These are phyloP conservation scores for Hyperopisus bebe DNA, from an alignment of 2,113 vertebrate genomes.

Conservation along the genomic window DNA sequence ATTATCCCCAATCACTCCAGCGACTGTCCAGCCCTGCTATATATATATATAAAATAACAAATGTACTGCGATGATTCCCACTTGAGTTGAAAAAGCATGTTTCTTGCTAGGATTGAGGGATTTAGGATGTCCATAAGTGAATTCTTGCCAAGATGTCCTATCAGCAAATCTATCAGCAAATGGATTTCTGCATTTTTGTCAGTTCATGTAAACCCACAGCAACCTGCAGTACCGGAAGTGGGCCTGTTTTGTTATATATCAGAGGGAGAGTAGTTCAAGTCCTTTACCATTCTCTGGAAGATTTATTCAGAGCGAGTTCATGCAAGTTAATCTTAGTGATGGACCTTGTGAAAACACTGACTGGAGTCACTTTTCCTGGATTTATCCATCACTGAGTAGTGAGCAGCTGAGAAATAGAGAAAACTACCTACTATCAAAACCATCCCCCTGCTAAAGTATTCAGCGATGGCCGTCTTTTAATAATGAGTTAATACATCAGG, in stretches of 20 bases:
- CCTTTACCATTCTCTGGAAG: background rate
- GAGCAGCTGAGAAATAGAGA: background rate
- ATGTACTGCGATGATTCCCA: background rate
- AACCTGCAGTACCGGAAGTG: background rate
- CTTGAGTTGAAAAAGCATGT: background rate
- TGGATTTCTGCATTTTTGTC: background rate
- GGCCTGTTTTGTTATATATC: background rate
- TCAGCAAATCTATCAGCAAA: background rate
- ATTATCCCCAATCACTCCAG: background rate
- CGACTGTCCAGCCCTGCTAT: background rate
- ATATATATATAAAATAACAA: background rate
- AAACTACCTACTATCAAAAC: background rate
- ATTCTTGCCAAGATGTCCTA: background rate
- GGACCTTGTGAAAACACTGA: background rate
- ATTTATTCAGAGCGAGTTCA: background rate
- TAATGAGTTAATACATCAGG: background rate
- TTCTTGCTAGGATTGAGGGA: background rate
- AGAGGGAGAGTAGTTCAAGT: background rate
- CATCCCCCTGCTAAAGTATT: background rate
- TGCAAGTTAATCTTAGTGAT: background rate
- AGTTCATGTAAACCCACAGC: background rate
- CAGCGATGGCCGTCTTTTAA: background rate
- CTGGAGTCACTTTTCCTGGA: background rate
- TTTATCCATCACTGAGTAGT: background rate
- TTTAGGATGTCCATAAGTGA: background rate